Percentiles rank a stretch among this genome's conserved stretches.
phyloP scores from a whole-genome alignment of 2,888 invertebrate genomes.

The Antheraea yamamai region DNA sequence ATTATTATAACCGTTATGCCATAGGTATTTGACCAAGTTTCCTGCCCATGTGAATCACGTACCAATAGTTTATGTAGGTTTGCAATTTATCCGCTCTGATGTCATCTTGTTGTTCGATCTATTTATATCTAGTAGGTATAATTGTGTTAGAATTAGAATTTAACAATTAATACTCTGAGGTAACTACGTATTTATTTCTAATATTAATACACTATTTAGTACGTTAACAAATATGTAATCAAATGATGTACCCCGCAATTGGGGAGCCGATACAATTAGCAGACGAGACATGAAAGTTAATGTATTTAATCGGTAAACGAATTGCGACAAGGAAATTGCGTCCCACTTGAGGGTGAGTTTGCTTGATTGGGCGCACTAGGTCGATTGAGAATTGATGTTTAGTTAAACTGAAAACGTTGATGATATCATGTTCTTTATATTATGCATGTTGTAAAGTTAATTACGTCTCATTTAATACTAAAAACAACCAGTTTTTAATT shows the following conservation, averaged over 20 bases:
- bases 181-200: slow-evolving; percentile 31
- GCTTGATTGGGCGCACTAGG: slow-evolving; percentile 70
- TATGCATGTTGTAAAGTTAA: neutral
- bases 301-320: slow-evolving; percentile 70
- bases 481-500: neutral
- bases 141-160: too few relatives aligned
- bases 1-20: too few relatives aligned
- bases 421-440: neutral
- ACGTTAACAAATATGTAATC: slow-evolving; percentile 58
- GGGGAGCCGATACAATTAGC: slow-evolving; percentile 71
- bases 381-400: slow-evolving; percentile 37
- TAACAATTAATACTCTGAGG: too few relatives aligned
- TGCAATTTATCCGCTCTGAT: neutral
- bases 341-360: slow-evolving; percentile 61
- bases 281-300: slow-evolving; percentile 75
- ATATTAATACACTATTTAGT: slow-evolving; percentile 49
- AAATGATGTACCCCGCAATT: slow-evolving; percentile 55
- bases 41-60: neutral
- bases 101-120: neutral
- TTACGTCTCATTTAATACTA: neutral
- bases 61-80: neutral
- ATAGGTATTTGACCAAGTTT: neutral
- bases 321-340: slow-evolving; percentile 73
- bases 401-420: neutral
- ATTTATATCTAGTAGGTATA: neutral